Evolutionary conservation across 2,797 vertebrate species (phyloP).

Genomic region (Eupleurogrammus muticus): DNA sequence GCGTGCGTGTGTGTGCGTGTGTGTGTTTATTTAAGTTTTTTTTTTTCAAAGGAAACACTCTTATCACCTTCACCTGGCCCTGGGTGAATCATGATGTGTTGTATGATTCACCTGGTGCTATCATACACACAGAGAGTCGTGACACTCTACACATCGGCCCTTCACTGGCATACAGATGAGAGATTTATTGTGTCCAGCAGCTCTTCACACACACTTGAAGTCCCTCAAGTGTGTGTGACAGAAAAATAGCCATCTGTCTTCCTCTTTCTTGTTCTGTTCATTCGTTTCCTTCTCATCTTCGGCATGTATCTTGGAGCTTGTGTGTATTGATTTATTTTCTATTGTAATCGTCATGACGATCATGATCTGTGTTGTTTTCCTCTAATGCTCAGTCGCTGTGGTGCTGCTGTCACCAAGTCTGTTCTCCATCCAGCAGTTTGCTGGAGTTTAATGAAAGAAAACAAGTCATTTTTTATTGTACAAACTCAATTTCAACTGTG

Average conservation of each 20-base stretch:
- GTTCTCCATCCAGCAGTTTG: neutral
- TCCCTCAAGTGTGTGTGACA: neutral
- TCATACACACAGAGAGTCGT: neutral
- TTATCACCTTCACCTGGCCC: no score
- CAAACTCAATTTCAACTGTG: neutral
- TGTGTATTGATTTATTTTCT: conserved; percentile 33
- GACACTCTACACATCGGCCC: neutral
- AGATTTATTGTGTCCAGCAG: conserved; percentile 5
- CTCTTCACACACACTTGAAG: conserved; percentile 13
- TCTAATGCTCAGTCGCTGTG: conserved; percentile 5
- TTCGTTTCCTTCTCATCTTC: neutral
- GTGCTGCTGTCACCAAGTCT: conserved; percentile 10
- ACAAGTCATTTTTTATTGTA: neutral
- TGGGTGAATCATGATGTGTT: no score
- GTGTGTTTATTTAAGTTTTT: neutral
- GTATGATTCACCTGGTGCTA: neutral
- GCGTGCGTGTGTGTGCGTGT: neutral
- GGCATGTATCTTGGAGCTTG: neutral
- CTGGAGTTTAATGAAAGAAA: neutral
- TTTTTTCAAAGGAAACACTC: neutral
- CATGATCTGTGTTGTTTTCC: conserved; percentile 15
- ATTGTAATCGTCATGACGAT: conserved; percentile 5
- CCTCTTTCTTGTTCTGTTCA: neutral
- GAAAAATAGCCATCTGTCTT: conserved; percentile 5
- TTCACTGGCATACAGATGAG: conserved; percentile 17